Evolutionary conservation across 2,797 vertebrate species (phyloP), one percentile per base, ranked within the genome.

Genomic region (Vipera latastei): DNA sequence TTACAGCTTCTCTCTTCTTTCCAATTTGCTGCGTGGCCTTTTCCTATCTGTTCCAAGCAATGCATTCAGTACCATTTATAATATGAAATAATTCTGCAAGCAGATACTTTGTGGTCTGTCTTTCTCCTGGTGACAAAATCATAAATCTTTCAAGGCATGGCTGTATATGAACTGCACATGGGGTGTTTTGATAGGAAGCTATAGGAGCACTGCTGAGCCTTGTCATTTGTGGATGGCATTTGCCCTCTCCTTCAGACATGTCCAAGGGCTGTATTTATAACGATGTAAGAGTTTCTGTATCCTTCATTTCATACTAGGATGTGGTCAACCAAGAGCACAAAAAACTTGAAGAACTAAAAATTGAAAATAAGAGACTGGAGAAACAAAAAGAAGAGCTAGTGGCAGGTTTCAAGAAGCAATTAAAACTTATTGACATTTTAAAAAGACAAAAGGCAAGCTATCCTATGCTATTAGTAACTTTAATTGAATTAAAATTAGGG

Each of bases 371-470:
- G 97, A 98, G 98, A 95, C 97, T 99, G 53, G 98, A 99, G 96
- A 99, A 98, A 94, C 99, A 99, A 97, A 99, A 99, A 97, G 97
- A 96, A 90, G 99, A 99, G 92, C 98, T 99, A 83, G 98, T 99
- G 88, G 87, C 96, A 16, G 99, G 98, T 12, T 99, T 99, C 96
- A 99, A 99, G 97, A 99, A 99, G 95, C 99, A 99, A 90, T 97
- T 99, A 69, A 99, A 98, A 96, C 96, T 99, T 93, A 99, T 99
- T 59, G 99, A 99, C 96, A 96, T 99, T 96, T 98, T 99, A 95
- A 99, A 99, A 98, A 98, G 98, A 97, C 99, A 99, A 96, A 99
- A 99, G 98, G 99, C 99, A 95, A 97, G 97, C 90, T 55, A 28
- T 18, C 55, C 26, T 25, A 20, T 22, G 32, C 8, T 44, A 5